A percentile compares a stretch with the other conserved stretches of the same genome.
Conservation (phyloP, 2,888 invertebrate species). For the Limenitis arthemis region DNA sequence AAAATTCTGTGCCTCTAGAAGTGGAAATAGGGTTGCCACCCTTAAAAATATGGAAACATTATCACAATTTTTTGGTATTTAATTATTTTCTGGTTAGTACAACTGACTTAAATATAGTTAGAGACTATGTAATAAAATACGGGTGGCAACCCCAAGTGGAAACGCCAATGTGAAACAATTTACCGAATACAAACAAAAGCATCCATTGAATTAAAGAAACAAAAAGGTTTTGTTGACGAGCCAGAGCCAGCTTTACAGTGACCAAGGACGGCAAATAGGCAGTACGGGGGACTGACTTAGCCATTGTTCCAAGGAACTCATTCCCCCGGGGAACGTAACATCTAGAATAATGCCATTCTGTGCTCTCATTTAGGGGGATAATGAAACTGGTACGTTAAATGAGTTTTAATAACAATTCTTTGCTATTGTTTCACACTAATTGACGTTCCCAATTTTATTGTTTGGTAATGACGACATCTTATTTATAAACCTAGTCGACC, state of each 20-base stretch:
- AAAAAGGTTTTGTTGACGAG: slow-evolving; percentile 1
- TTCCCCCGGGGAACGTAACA: slow-evolving; percentile 11
- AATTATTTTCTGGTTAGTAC: too few species aligned
- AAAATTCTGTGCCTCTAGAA: not conserved
- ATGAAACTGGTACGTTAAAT: slow-evolving; percentile 17
- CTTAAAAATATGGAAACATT: not conserved
- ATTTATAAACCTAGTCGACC: too few species aligned
- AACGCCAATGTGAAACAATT: not conserved
- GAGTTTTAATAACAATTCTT: slow-evolving; percentile 18
- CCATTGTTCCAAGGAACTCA: slow-evolving; percentile 17
- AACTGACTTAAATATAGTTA: too few species aligned
- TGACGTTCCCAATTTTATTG: slow-evolving; percentile 6
- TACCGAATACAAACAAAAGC: not conserved
- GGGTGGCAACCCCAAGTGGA: too few species aligned
- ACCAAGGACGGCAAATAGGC: slow-evolving; percentile 8
- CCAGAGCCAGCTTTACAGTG: not conserved
- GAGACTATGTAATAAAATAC: too few species aligned
- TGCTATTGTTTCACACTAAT: slow-evolving; percentile 12
- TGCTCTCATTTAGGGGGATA: slow-evolving; percentile 16
- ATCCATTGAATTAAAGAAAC: not conserved
- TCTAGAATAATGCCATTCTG: slow-evolving; percentile 16
- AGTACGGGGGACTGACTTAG: slow-evolving; percentile 5
- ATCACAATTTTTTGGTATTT: too few species aligned
- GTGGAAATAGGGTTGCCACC: not conserved
- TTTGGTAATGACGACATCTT: not conserved